A percentile compares a stretch with the other conserved stretches of the same genome.
Evolutionary conservation across 2,797 vertebrate species (phyloP).

Genomic region (Lepidocolaptes lacrymiger): DNA sequence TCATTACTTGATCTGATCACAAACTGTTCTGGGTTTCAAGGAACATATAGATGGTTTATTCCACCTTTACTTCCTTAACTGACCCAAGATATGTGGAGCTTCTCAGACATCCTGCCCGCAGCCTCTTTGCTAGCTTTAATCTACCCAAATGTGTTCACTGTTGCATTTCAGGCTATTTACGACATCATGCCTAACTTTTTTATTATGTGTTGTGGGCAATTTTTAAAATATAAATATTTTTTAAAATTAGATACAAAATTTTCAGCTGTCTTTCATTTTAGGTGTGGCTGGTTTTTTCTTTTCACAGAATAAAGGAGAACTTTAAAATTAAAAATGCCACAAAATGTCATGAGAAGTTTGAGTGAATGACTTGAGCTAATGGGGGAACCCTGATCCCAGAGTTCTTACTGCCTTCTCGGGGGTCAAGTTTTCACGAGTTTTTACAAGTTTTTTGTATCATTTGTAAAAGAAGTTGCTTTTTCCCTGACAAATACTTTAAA

Average conservation of each 20-base stretch:
- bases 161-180: background rate
- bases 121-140: background rate
- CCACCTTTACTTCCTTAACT: background rate
- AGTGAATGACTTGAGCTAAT: background rate
- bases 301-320: background rate
- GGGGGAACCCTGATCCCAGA: background rate
- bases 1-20: background rate
- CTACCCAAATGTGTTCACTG: background rate
- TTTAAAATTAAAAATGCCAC: slow-evolving; percentile 18
- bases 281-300: background rate
- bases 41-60: background rate
- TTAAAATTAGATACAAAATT: slow-evolving; percentile 19
- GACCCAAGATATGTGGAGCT: background rate
- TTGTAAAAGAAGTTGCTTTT: background rate
- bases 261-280: slow-evolving; percentile 20
- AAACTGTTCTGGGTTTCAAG: background rate
- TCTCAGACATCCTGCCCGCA: background rate
- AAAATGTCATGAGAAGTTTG: background rate
- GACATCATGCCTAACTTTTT: background rate
- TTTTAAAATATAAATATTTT: slow-evolving; percentile 4
- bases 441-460: background rate
- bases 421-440: background rate
- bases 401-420: background rate
- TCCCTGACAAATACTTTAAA: background rate
- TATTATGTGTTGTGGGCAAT: background rate